These are phyloP conservation scores for Pantherophis guttatus DNA, from an alignment of 2,113 vertebrate genomes.

Conservation along the genomic window DNA sequence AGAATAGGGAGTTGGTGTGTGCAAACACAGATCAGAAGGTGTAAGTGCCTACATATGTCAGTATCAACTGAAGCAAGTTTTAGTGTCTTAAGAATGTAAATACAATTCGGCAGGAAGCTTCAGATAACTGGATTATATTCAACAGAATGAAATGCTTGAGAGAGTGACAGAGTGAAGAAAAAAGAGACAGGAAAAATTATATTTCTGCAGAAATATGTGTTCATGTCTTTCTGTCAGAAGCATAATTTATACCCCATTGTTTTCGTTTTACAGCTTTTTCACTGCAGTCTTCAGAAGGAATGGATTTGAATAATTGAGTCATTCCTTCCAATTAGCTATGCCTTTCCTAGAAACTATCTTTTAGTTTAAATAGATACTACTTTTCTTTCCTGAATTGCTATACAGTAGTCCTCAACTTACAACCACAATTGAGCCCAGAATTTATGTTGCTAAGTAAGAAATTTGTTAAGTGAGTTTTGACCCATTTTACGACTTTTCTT, in stretches of 20 bases:
- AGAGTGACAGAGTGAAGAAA: neutral
- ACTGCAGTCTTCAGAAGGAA: neutral
- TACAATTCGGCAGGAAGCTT: neutral
- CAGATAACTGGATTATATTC: slow-evolving; percentile 6
- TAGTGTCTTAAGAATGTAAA: neutral
- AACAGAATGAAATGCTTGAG: neutral
- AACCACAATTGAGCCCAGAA: too few species aligned
- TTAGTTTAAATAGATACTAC: neutral
- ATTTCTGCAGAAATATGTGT: neutral
- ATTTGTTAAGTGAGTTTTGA: too few species aligned
- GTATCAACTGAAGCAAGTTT: neutral
- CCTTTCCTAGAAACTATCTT: neutral
- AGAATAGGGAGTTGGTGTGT: neutral
- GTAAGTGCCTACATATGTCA: neutral
- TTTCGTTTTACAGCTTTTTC: neutral
- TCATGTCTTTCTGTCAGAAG: neutral
- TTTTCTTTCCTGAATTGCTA: neutral
- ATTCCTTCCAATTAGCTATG: neutral
- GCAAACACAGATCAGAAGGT: neutral
- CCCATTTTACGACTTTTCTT: too few species aligned
- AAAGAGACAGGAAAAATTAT: neutral
- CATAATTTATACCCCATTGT: neutral
- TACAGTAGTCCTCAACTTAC: too few species aligned
- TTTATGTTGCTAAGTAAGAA: too few species aligned
- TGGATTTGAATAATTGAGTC: slow-evolving; percentile 2